phyloP scores from a whole-genome alignment of 2,113 vertebrate genomes.

The Oncorhynchus gorbuscha region DNA sequence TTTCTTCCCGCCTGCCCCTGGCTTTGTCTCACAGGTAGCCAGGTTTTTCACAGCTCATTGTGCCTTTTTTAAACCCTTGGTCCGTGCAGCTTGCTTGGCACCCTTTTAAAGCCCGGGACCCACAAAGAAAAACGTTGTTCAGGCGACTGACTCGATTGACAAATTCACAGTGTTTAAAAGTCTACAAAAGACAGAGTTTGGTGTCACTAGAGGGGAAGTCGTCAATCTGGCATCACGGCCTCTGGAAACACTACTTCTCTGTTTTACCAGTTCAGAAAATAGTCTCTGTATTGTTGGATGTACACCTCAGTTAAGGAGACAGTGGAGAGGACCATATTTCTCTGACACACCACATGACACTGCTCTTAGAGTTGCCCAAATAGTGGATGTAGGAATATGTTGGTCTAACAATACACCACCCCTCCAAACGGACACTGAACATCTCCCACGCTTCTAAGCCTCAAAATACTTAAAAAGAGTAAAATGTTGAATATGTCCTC shows the following conservation, averaged over 20 bases:
- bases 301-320: neutral
- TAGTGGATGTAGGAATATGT: too few species aligned
- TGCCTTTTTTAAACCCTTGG: conserved; percentile 63
- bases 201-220: conserved; percentile 43
- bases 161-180: conserved; percentile 68
- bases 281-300: neutral
- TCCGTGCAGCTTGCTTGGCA: conserved; percentile 68
- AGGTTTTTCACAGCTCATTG: conserved; percentile 53
- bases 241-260: conserved; percentile 48
- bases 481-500: too few species aligned
- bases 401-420: too few species aligned
- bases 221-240: conserved; percentile 62
- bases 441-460: too few species aligned
- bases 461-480: too few species aligned
- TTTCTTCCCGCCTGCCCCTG: conserved; percentile 59
- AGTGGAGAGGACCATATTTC: neutral
- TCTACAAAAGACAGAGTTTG: conserved; percentile 63
- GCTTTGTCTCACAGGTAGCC: conserved; percentile 75
- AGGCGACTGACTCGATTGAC: conserved; percentile 77
- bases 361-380: too few species aligned
- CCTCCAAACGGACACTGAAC: too few species aligned
- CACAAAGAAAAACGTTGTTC: conserved; percentile 70
- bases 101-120: conserved; percentile 61
- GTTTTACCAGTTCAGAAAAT: conserved; percentile 26
- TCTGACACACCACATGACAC: too few species aligned